Evolutionary conservation across 2,797 vertebrate species (phyloP), one percentile per base, ranked within the genome.

Genomic region (Protonibea diacanthus): DNA sequence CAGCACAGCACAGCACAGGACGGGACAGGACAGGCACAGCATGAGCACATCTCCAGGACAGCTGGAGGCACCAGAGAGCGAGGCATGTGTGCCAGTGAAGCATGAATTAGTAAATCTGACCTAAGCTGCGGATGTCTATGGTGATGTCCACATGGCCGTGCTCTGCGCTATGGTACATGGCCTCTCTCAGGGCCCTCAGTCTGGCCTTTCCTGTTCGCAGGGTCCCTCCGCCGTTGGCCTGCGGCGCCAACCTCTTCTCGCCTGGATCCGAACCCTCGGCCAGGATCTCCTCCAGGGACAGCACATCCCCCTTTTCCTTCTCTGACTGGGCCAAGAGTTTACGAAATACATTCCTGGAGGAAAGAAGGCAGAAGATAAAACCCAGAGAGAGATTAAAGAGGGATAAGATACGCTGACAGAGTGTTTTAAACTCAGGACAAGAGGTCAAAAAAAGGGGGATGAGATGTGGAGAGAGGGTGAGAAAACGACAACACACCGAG

Each of bases 101-200:
- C 91, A 90, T 89, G 92, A 66, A 86, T 92, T 90, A 88, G 89
- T 91, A 86, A 91, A 73, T 93, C 95, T 95, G 93, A 96, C 95
- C 95, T 92, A 95, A 95, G 93, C 94, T 95, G 92, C 95, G 95
- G 94, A 96, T 95, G 93, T 96, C 95, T 93, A 96, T 95, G 94
- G 95, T 95, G 94, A 96, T 96, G 94, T 96, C 95, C 92, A 96
- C 95, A 88, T 96, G 94, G 91, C 95, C 95, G 83, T 96, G 95
- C 87, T 96, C 95, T 81, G 95, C 94, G 80, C 96, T 96, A 93
- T 96, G 96, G 94, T 96, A 96, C 94, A 96, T 95, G 94, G 96
- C 95, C 92, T 96, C 96, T 91, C 95, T 95, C 92, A 96, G 93
- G 83, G 95, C 96, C 83, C 94, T 91, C 93, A 96, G 94, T 84